These are phyloP conservation scores for Redunca redunca DNA, from an alignment of 2,113 vertebrate species.

Conservation along the genomic window DNA sequence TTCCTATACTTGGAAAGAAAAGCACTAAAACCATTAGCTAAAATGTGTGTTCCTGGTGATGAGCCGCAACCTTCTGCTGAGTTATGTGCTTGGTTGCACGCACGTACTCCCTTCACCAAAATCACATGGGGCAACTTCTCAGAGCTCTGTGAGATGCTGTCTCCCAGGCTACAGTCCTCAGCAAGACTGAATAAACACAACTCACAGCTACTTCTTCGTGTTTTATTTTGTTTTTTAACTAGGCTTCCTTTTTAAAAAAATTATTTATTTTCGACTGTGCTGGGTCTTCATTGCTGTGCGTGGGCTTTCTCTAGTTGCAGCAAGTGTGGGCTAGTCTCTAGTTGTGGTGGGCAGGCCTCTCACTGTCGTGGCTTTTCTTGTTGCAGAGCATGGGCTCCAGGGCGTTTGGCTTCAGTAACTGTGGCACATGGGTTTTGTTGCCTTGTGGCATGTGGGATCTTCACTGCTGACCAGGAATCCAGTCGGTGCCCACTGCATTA, in stretches of 20 bases:
- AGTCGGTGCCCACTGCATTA: background rate
- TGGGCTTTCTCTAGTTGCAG: background rate
- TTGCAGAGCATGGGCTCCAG: fast-evolving
- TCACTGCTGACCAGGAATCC: background rate
- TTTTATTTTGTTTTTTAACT: background rate
- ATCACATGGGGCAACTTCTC: background rate
- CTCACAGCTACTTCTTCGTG: background rate
- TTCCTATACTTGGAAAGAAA: background rate
- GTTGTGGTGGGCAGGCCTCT: background rate
- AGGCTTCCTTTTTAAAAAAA: background rate
- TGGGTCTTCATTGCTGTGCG: background rate
- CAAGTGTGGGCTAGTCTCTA: background rate
- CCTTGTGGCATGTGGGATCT: background rate
- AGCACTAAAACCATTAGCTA: background rate
- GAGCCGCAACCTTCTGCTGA: background rate
- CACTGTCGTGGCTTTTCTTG: background rate
- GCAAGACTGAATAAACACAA: background rate
- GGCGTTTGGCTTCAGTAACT: background rate
- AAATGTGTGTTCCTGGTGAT: background rate
- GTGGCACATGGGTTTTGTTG: background rate
- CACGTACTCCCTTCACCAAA: too few relatives aligned
- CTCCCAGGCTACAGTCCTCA: background rate
- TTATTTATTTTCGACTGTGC: background rate
- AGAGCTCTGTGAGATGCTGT: background rate
- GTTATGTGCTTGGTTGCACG: background rate